These are phyloP conservation scores for Cheilinus undulatus DNA, from an alignment of 2,113 vertebrate species.

Conservation along the genomic window DNA sequence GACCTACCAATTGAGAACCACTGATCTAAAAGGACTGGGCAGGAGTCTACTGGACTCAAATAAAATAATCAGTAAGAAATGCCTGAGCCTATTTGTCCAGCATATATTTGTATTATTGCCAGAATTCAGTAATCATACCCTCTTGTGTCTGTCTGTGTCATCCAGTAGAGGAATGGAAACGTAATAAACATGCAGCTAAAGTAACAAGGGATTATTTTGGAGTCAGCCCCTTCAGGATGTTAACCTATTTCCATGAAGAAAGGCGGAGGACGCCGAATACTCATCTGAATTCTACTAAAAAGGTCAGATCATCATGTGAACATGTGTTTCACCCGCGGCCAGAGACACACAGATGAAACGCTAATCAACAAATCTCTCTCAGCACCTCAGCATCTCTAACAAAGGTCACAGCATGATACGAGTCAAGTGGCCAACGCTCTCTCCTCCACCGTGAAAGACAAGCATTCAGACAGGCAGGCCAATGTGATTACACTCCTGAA, in stretches of 20 bases:
- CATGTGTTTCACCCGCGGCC: constrained; percentile 69
- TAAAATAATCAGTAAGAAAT: no score
- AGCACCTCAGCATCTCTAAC: constrained; percentile 36
- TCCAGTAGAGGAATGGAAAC: neutral
- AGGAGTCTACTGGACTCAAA: no score
- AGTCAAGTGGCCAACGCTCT: constrained; percentile 48
- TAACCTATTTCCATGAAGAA: constrained; percentile 23
- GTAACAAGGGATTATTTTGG: constrained; percentile 27
- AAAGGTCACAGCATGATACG: constrained; percentile 52
- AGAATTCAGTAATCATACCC: neutral
- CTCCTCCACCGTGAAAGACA: constrained; percentile 50
- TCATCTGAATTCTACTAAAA: constrained; percentile 54
- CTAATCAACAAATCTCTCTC: constrained; percentile 58
- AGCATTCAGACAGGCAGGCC: constrained; percentile 60
- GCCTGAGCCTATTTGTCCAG: no score
- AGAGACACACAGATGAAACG: constrained; percentile 60
- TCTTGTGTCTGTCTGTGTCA: neutral
- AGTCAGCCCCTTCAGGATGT: constrained; percentile 29
- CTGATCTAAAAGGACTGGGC: no score
- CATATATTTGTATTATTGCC: no score
- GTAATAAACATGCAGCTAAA: neutral
- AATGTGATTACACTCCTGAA: constrained; percentile 60
- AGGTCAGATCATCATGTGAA: constrained; percentile 72
- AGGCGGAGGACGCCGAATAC: constrained; percentile 18
- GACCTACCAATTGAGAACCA: no score